Evolutionary conservation across 2,888 invertebrate genomes (phyloP).

Genomic region (Sinhomidia bicolor): DNA sequence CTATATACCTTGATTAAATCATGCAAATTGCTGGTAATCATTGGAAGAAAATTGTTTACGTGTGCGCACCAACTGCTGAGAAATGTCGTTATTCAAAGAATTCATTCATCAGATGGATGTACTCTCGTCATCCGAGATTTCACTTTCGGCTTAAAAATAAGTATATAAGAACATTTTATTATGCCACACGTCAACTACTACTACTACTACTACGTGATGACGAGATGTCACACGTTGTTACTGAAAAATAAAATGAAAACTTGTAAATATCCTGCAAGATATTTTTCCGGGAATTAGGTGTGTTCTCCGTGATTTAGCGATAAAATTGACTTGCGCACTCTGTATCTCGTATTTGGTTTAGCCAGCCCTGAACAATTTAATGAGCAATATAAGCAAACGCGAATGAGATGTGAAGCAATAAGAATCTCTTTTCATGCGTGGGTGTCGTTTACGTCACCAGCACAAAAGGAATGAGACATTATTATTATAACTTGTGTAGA

Average conservation of each 20-base stretch:
- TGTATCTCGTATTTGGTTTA: background rate
- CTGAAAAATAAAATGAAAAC: background rate
- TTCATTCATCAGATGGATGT: background rate
- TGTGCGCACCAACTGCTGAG: constrained; percentile 32
- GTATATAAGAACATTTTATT: too few species aligned
- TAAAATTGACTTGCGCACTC: background rate
- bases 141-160: too few species aligned
- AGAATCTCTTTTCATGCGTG: constrained; percentile 4
- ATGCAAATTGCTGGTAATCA: constrained; percentile 38
- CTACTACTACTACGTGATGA: too few species aligned
- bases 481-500: too few species aligned
- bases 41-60: constrained; percentile 4
- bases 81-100: constrained; percentile 20
- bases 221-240: background rate
- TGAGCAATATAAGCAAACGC: background rate
- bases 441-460: constrained; percentile 60
- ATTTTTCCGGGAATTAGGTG: constrained; percentile 41
- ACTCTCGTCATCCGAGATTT: background rate
- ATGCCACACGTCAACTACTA: too few species aligned
- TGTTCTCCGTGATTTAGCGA: constrained; percentile 15
- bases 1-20: too few species aligned
- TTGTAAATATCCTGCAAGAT: background rate
- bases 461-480: background rate
- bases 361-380: background rate
- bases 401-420: background rate